Evolutionary conservation across 1,140 invertebrate species (phyloP).

Genomic region (Hycleus phaleratus): DNA sequence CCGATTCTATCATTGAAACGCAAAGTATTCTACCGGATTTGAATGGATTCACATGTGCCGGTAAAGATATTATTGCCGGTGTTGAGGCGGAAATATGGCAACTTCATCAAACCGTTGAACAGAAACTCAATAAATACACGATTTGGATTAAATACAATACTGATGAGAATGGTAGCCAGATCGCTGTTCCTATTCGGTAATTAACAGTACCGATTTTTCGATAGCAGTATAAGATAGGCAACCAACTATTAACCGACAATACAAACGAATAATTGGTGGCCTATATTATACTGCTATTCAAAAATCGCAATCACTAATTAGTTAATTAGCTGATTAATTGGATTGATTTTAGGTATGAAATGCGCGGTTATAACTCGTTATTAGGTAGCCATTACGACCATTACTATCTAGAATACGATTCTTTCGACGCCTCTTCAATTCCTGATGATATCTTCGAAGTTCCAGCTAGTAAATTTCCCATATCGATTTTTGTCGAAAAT

Average conservation of each 20-base stretch:
- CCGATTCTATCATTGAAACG: conserved; percentile 51
- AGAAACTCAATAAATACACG: conserved; percentile 82
- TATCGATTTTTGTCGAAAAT: too few species aligned
- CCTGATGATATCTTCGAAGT: conserved; percentile 58
- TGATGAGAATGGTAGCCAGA: conserved; percentile 17
- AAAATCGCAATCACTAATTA: too few species aligned
- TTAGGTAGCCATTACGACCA: conserved; percentile 94
- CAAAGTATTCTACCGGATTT: conserved; percentile 81
- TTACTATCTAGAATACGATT: conserved; percentile 81
- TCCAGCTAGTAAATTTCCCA: too few species aligned
- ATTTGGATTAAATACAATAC: conserved; percentile 66
- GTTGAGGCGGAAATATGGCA: conserved; percentile 67
- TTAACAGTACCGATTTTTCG: too few species aligned
- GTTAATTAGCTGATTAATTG: too few species aligned
- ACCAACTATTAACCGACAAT: too few species aligned
- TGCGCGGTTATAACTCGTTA: conserved; percentile 86
- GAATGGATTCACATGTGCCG: conserved; percentile 57
- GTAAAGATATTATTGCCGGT: conserved; percentile 57
- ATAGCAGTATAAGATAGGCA: too few species aligned
- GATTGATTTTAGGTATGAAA: conserved; percentile 63
- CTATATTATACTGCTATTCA: too few species aligned
- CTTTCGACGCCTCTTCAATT: conserved; percentile 61
- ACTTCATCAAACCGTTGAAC: conserved; percentile 54
- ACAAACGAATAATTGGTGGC: too few species aligned
- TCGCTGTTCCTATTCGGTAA: conserved; percentile 43